Evolutionary conservation across 2,113 vertebrate species (phyloP), one percentile per base, ranked within the genome.

Genomic region (Phalacrocorax brasilianus): DNA sequence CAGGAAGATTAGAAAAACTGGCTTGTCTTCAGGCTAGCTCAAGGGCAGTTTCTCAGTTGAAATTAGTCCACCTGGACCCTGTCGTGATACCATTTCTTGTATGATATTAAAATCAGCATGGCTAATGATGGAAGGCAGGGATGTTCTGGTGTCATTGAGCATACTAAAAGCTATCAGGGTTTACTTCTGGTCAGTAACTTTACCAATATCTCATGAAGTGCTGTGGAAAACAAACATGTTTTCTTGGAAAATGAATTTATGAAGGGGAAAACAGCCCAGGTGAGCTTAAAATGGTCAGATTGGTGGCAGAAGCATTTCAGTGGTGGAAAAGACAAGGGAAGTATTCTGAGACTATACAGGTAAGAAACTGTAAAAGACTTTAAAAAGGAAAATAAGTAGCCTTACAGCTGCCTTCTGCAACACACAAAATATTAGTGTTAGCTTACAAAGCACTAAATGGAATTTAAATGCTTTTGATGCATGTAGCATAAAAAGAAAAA

Each of bases 381-480:
- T 72, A 75, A 87, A 91, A 58, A 68, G 58, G 50, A 91, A 97
- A 89, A 65, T 38, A 88, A 92, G 61, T 50, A 93, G 44, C 88
- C 49, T 91, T 67, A 76, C 19, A 85, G 76, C 66, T 87, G 50
- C 84, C 71, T 91, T 76, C 74, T 88, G 49, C 53, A 93, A 93
- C 91, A 94, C 30, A 61, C 38, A 88, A 95, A 98, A 87, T 92
- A 94, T 93, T 89, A 92, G 71, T 61, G 75, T 71, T 91, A 8
- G 14, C 68, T 97, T 96, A 95, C 89, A 94, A 89, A 92, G 90
- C 89, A 74, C 65, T 85, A 94, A 96, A 93, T 95, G 70, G 93
- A 94, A 93, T 97, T 96, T 93, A 96, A 97, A 97, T 96, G 91
- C 59, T 86, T 84, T 83, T 91, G n/a, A 96, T 85, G 76, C 66